Evolutionary conservation across 2,888 invertebrate species (phyloP).

Genomic region (Orthosia cruda): DNA sequence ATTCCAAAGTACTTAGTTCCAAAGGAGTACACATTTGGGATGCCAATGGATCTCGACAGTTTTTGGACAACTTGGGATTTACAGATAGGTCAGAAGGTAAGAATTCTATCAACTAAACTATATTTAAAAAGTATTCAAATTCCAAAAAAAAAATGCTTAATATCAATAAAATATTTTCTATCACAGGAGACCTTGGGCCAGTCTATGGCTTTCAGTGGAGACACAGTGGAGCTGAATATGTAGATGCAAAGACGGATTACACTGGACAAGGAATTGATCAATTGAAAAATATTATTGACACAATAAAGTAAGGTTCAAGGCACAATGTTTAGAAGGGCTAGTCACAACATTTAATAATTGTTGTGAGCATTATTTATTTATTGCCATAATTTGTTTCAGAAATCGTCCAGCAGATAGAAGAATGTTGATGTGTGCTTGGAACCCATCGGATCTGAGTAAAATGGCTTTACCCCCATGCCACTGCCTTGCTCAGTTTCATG

Average conservation of each 20-base stretch:
- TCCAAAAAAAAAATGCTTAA: not conserved
- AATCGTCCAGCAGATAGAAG: conserved; percentile 96
- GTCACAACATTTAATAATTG: no score
- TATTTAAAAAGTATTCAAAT: not conserved
- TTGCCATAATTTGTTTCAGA: conserved; percentile 73
- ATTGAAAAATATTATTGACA: conserved; percentile 95
- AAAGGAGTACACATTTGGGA: conserved; percentile 99
- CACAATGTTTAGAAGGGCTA: not conserved
- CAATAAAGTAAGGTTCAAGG: conserved; percentile 91
- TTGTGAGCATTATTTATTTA: not conserved
- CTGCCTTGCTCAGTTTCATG: conserved; percentile 98
- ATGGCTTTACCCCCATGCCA: conserved; percentile 99
- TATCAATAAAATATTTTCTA: not conserved
- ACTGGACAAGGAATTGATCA: conserved; percentile 97
- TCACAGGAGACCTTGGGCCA: conserved; percentile 97
- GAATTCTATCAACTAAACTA: not conserved
- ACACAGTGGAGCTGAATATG: conserved; percentile 98
- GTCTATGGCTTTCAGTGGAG: conserved; percentile 99
- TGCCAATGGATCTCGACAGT: conserved; percentile 97
- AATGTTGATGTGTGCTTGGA: conserved; percentile 99
- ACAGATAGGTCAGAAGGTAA: conserved; percentile 96
- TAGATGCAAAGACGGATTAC: conserved; percentile 96
- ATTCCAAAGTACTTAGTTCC: conserved; percentile 95
- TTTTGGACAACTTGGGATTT: conserved; percentile 97
- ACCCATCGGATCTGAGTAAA: conserved; percentile 95